phyloP scores from a whole-genome alignment of 92 coral and sea anemone genomes.

The Phenganax subtilis region DNA sequence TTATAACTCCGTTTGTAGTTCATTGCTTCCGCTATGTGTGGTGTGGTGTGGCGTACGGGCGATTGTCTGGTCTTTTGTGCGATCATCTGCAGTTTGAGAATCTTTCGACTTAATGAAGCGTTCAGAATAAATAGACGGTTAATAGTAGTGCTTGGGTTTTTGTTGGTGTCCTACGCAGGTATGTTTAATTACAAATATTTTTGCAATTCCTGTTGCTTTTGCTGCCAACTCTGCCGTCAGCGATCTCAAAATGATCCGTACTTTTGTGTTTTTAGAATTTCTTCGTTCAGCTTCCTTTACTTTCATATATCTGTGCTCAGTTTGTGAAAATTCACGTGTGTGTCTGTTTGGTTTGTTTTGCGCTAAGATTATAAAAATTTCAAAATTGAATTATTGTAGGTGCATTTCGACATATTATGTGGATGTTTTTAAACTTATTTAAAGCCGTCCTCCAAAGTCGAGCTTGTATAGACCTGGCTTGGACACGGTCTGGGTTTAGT shows the following conservation, averaged over 20 bases:
- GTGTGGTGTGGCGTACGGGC: neutral
- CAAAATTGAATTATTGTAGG: neutral
- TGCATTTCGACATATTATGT: neutral
- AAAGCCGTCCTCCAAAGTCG: neutral
- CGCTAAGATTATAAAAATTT: neutral
- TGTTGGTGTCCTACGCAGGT: slow-evolving; percentile 28
- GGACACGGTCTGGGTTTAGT: too few species aligned
- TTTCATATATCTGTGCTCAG: neutral
- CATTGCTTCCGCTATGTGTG: too few species aligned
- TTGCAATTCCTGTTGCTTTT: slow-evolving; percentile 4
- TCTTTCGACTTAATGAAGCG: neutral
- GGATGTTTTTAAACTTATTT: neutral
- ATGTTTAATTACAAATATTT: neutral
- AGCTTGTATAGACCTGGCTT: too few species aligned
- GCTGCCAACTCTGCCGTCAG: neutral
- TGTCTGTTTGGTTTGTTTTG: neutral
- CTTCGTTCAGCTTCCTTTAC: neutral
- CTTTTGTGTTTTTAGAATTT: neutral
- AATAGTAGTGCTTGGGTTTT: slow-evolving; percentile 2
- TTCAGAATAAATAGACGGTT: neutral
- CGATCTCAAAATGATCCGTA: slow-evolving; percentile 13
- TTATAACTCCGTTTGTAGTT: too few species aligned
- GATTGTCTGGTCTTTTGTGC: slow-evolving; percentile 19
- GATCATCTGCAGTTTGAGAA: neutral
- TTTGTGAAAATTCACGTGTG: neutral